phyloP scores from a whole-genome alignment of 2,113 vertebrate species.

The Felis catus region F.catus_Fca126_mat1.0 CM031412.1:66380001-66380500 shows the following conservation, averaged over 20 bases:
- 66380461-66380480: slow-evolving; percentile 48
- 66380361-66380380: slow-evolving; percentile 46
- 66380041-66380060: background rate
- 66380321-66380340: background rate
- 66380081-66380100: background rate
- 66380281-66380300: background rate
- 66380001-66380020: background rate
- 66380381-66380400: slow-evolving; percentile 41
- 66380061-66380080: slow-evolving; percentile 21
- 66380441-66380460: slow-evolving; percentile 35
- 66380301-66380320: background rate
- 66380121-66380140: background rate
- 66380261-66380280: background rate
- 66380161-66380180: background rate
- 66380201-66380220: background rate
- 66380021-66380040: slow-evolving; percentile 25
- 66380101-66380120: background rate
- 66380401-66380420: slow-evolving; percentile 40
- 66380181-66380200: background rate
- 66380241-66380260: background rate
- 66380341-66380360: slow-evolving; percentile 10
- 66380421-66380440: background rate
- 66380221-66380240: background rate
- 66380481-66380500: slow-evolving; percentile 53
- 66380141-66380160: background rate